Base-by-base conservation (phyloP, 2,888 invertebrate genomes). In the Nemapogon koenigi region DNA sequence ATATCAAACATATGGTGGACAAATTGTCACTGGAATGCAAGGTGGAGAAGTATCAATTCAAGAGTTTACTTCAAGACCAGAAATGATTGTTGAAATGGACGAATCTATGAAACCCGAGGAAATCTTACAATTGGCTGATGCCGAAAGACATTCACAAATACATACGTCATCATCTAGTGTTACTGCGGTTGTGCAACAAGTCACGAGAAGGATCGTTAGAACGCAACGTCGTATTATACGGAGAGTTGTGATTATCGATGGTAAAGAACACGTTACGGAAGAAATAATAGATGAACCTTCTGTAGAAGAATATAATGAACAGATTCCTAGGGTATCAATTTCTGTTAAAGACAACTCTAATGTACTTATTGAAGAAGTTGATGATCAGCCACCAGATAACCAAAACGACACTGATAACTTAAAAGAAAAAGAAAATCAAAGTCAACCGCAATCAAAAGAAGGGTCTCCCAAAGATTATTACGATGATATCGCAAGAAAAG, bases 241-340 rank as follows among this genome's bases (percentile, higher is more conserved):
- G 38, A 85, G 87, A 46, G 83, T 90, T 2, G 87, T 88, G 1
- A 86, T 91, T 3, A 84, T 92, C 41, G 88, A 93, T 57, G 93
- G 93, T 0, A 89, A 90, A 64, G 93, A 93, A 67, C 88, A 88
- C 43, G 83, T 90, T 0, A 87, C 87, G 4, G 93, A 93, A 63
- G 92, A 93, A 69, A 68, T 92, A 1, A 80, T 92, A 29, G 93
- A 93, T 54, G 92, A 92, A 60, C 93, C 93, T 0, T 92, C 89
- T 53, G 72, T 89, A 3, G 88, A 89, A 65, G 78, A 88, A 7
- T 82, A 82, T 19, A 88, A 88, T 56, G 86, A 91, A 62, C 83
- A 85, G 49, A 83, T 88, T 48, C 89, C 89, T 1, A 78, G 85
- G 48, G 85, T 89, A 11, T 86, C 85, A 41, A 88, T 89, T 27